These are phyloP conservation scores for Anguilla pacifica DNA, from an alignment of 2,797 vertebrate species.

Conservation along the genomic window DNA sequence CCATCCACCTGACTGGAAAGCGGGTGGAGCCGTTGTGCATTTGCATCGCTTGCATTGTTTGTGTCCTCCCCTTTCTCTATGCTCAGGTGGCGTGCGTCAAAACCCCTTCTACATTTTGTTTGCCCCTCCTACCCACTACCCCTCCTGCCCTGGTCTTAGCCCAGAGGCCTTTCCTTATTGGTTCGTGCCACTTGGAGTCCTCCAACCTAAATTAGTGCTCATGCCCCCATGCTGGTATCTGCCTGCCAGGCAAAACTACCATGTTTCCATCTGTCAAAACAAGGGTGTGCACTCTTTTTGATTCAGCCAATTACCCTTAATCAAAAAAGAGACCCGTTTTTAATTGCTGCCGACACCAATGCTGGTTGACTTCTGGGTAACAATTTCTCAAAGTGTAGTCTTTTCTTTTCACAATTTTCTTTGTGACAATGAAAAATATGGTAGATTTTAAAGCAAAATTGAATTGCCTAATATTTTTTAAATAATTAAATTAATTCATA, in stretches of 20 bases:
- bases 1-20: constrained; percentile 50
- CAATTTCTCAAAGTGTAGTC: background rate
- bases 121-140: constrained; percentile 40
- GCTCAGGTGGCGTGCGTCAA: constrained; percentile 79
- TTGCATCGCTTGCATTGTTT: constrained; percentile 74
- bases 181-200: constrained; percentile 44
- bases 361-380: background rate
- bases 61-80: constrained; percentile 62
- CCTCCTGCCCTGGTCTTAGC: constrained; percentile 39
- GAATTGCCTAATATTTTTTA: background rate
- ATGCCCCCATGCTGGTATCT: constrained; percentile 1
- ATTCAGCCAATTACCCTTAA: background rate
- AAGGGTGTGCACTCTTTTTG: background rate
- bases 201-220: constrained; percentile 32
- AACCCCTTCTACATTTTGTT: constrained; percentile 54
- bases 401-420: background rate
- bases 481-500: background rate
- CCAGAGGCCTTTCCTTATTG: constrained; percentile 26
- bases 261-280: background rate
- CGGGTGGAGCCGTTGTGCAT: constrained; percentile 53
- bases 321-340: background rate
- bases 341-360: background rate
- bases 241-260: background rate
- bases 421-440: background rate
- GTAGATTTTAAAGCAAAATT: background rate